Evolutionary conservation across 1,140 invertebrate species (phyloP).

Genomic region (Fopius arisanus): DNA sequence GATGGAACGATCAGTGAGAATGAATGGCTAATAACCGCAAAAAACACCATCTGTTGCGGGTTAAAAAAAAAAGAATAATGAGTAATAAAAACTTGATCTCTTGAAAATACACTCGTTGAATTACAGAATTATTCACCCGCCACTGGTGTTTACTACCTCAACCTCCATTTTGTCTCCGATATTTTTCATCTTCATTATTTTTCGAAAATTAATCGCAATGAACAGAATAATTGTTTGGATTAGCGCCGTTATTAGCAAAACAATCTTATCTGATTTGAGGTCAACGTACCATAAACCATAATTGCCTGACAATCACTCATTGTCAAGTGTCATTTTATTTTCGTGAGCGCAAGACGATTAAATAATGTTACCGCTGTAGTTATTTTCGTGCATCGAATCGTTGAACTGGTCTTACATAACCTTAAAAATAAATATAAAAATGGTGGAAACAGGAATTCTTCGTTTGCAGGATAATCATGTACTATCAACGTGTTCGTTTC

Average conservation of each 20-base stretch:
- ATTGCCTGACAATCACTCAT: not conserved
- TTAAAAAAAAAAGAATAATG: not conserved
- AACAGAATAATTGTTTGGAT: not conserved
- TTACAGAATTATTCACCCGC: constrained; percentile 13
- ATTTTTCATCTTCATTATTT: no score
- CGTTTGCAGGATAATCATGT: not conserved
- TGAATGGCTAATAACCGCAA: constrained; percentile 20
- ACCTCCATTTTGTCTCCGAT: not conserved
- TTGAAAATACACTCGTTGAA: constrained; percentile 8
- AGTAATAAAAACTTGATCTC: not conserved
- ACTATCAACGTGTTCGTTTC: not conserved
- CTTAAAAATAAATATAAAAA: not conserved
- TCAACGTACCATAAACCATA: not conserved
- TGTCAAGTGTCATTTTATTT: not conserved
- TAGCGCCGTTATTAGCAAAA: not conserved
- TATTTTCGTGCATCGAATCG: constrained; percentile 19
- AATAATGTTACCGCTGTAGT: not conserved
- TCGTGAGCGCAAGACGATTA: not conserved
- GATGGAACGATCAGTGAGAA: constrained; percentile 9
- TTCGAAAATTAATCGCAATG: not conserved
- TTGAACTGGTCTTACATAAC: constrained; percentile 14
- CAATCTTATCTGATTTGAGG: not conserved
- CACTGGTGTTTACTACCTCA: constrained; percentile 12
- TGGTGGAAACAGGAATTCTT: not conserved
- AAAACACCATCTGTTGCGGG: not conserved